Evolutionary conservation across 2,888 invertebrate species (phyloP).

Genomic region (Epinotia brunnichana): DNA sequence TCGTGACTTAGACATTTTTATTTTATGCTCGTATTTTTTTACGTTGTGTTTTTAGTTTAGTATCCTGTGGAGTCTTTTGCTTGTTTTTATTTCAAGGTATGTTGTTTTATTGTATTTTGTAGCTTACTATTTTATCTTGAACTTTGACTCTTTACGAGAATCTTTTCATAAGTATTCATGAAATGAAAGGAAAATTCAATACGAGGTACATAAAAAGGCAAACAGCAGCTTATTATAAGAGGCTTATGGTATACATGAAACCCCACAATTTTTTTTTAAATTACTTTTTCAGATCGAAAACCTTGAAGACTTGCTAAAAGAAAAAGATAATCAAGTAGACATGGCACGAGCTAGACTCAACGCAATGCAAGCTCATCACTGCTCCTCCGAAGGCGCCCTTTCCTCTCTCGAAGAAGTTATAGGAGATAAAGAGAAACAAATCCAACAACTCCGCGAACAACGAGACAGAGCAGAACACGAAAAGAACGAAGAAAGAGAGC

Average conservation of each 20-base stretch:
- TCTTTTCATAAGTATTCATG: not conserved
- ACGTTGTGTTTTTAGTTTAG: slow-evolving; percentile 37
- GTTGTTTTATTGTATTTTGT: slow-evolving; percentile 47
- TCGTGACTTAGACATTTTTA: not conserved
- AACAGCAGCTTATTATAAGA: slow-evolving; percentile 3
- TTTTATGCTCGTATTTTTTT: slow-evolving; percentile 16
- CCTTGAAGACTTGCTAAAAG: slow-evolving; percentile 97
- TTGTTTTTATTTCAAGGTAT: slow-evolving; percentile 47
- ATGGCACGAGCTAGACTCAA: slow-evolving; percentile 95
- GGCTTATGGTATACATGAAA: no score
- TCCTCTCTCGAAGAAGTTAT: slow-evolving; percentile 97
- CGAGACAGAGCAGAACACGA: slow-evolving; percentile 97
- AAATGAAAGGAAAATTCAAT: not conserved
- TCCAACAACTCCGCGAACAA: slow-evolving; percentile 96
- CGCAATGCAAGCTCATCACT: slow-evolving; percentile 97
- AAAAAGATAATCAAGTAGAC: slow-evolving; percentile 99
- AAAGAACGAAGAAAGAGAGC: slow-evolving; percentile 96
- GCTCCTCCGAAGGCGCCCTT: slow-evolving; percentile 95
- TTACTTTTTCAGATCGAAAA: slow-evolving; percentile 97
- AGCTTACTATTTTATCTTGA: not conserved
- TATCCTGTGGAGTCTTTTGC: slow-evolving; percentile 34
- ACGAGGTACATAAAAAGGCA: not conserved
- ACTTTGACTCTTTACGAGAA: not conserved
- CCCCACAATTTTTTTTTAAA: no score
- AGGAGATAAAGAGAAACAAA: slow-evolving; percentile 98